Conservation (phyloP, 2,797 vertebrate genomes). For the Glossophaga mutica region DNA sequence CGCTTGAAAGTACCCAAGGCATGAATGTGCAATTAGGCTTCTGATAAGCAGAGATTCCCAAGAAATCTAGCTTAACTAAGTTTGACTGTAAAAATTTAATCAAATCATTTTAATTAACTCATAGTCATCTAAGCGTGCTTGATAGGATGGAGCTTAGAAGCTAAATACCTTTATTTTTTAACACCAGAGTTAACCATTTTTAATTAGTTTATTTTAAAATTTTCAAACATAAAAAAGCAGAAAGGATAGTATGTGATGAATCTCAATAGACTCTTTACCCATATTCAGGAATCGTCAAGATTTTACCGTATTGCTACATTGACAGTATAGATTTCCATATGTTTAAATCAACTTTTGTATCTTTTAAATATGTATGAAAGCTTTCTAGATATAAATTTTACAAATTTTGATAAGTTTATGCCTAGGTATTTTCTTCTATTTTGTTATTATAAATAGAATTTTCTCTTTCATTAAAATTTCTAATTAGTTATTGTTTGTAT, state of each 20-base stretch:
- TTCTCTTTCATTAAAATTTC: background rate
- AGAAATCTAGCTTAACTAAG: slow-evolving; percentile 57
- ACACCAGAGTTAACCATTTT: slow-evolving; percentile 36
- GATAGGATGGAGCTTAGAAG: slow-evolving; percentile 62
- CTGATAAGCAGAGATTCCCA: slow-evolving; percentile 61
- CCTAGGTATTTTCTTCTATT: background rate
- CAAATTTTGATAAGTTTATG: background rate
- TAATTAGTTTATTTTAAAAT: slow-evolving; percentile 43
- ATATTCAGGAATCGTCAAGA: background rate
- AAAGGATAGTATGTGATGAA: background rate
- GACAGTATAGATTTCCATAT: background rate
- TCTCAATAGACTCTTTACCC: background rate
- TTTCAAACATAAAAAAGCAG: background rate
- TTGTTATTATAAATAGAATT: background rate
- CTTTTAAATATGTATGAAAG: background rate
- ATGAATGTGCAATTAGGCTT: background rate
- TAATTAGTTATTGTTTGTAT: background rate
- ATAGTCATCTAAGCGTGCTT: slow-evolving; percentile 68
- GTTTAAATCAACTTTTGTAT: background rate
- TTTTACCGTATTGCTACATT: background rate
- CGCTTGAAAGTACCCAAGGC: background rate
- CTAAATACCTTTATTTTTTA: slow-evolving; percentile 44
- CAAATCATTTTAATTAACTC: slow-evolving; percentile 77
- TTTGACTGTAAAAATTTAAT: slow-evolving; percentile 65
- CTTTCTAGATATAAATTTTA: background rate